Percentiles rank a stretch among this genome's conserved stretches.
Evolutionary conservation across 2,888 invertebrate genomes (phyloP).

Genomic region (Agrotis puta): DNA sequence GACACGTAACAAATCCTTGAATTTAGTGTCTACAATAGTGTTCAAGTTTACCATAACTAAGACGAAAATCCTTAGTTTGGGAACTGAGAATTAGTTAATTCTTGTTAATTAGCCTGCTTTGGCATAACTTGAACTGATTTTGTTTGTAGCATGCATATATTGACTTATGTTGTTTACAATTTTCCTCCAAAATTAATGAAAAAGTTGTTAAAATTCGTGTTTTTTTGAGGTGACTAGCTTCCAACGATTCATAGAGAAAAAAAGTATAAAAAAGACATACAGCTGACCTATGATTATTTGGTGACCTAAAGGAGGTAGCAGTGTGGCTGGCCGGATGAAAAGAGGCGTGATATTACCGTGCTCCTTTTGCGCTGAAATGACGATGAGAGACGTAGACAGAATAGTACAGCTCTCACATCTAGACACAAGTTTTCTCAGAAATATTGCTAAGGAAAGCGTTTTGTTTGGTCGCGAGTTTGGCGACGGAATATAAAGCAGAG

Average conservation of each 20-base stretch:
- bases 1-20: conserved; percentile 64
- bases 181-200: too few species aligned
- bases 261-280: too few species aligned
- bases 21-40: conserved; percentile 40
- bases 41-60: background rate
- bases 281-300: too few species aligned
- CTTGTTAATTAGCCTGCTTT: background rate
- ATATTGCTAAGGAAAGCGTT: conserved; percentile 75
- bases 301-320: too few species aligned
- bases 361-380: too few species aligned
- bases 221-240: too few species aligned
- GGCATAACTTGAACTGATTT: too few species aligned
- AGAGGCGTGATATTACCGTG: background rate
- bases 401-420: conserved; percentile 45
- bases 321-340: background rate
- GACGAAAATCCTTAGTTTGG: background rate
- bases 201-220: too few species aligned
- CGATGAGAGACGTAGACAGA: background rate
- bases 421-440: conserved; percentile 65
- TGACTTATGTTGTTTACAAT: too few species aligned
- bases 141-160: too few species aligned
- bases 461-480: conserved; percentile 59
- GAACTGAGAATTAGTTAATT: background rate
- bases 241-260: too few species aligned
- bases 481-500: conserved; percentile 69